Base-by-base conservation (phyloP, 1,140 invertebrate species). In the Macrostomum lignano region DNA sequence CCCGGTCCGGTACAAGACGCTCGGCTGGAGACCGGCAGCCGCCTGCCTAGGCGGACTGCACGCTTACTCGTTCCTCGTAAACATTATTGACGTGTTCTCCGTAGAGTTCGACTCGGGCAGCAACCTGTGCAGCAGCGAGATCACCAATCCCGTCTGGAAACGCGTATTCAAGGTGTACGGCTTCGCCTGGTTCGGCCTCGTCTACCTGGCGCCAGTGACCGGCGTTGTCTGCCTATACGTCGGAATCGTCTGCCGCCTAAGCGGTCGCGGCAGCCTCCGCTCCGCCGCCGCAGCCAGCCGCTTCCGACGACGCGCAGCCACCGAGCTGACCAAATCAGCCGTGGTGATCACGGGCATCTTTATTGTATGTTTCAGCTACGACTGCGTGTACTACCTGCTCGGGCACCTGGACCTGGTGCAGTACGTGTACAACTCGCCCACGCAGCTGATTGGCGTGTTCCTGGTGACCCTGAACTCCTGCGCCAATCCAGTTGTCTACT, bases 391-490 rank as follows among this genome's bases (percentile, higher is more conserved):
- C 17, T 28, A 28, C 9, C 14, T 28, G 26, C 9, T 28, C 4
- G 26, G 26, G 14, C 17, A 28, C 17, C 17, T 13, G 26, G 17
- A 28, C 7, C 3, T 28, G 3, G 26, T 9, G 7, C 14, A 28
- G 14, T 28, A 28, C 9, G 17, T 28, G 14, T 28, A 15, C 26
- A 17, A 17, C 4, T 15, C 26, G 7, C 26, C 26, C 17, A 15
- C 17, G 17, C 26, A 28, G 17, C 9, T 28, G 26, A 28, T 28
- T 9, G 26, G 26, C 3, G 26, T 28, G 4, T 28, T 28, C 9
- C 9, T 28, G 3, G 17, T 17, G 17, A 17, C 26, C 9, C 17
- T 28, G 7, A 28, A 28, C 9, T 15, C 14, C 9, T 15, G 26
- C 9, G 17, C 17, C 14, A 28, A 28, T 9, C 26, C 26, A 28